phyloP scores from a whole-genome alignment of 2,797 vertebrate species.

The Triplophysa yarkandensis region DNA sequence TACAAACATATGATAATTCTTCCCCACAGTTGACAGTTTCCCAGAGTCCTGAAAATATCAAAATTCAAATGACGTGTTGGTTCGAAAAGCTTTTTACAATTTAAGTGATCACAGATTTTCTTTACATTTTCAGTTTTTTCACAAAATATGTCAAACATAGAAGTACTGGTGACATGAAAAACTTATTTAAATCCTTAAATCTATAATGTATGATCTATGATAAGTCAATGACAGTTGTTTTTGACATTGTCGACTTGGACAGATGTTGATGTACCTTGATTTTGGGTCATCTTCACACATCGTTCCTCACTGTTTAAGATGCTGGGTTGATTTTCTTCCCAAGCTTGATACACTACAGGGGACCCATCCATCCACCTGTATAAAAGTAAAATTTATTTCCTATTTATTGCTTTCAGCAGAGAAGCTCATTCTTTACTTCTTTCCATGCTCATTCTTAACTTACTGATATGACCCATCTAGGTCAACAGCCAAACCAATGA shows the following conservation, averaged over 20 bases:
- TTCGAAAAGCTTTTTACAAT: not conserved
- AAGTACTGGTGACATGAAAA: no score
- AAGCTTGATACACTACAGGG: slow-evolving; percentile 75
- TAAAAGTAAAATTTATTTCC: not conserved
- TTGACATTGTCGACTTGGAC: no score
- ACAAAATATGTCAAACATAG: no score
- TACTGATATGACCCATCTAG: slow-evolving; percentile 84
- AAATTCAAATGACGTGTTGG: not conserved
- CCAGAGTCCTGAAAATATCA: slow-evolving; percentile 75
- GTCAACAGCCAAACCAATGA: slow-evolving; percentile 85
- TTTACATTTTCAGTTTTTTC: no score
- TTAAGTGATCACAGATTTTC: no score
- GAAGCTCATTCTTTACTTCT: no score
- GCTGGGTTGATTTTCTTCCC: slow-evolving; percentile 81
- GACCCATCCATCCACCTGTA: slow-evolving; percentile 82
- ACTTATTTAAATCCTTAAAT: no score
- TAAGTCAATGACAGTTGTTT: no score
- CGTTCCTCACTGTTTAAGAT: slow-evolving; percentile 84
- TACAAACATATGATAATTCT: slow-evolving; percentile 74
- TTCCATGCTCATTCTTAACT: slow-evolving; percentile 61
- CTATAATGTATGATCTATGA: no score
- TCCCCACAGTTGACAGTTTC: slow-evolving; percentile 82
- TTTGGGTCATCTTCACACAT: slow-evolving; percentile 77
- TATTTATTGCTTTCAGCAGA: not conserved
- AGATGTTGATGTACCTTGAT: slow-evolving; percentile 69